These are phyloP conservation scores for Turritopsis rubra DNA, from an alignment of 30 jellyfish, hydroid and myxozoan species.

Conservation along the genomic window DNA sequence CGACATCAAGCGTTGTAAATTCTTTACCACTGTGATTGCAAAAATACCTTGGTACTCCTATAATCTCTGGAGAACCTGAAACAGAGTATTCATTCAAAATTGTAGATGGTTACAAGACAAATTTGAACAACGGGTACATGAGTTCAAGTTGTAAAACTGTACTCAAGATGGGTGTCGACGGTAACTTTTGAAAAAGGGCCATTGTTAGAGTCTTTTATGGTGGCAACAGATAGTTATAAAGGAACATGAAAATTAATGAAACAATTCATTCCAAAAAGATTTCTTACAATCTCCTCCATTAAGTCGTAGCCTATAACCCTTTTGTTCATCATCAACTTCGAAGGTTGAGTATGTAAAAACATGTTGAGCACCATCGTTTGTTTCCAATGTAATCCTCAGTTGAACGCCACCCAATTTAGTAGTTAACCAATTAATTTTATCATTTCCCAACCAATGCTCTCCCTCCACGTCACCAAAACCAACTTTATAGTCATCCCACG, in stretches of 20 bases:
- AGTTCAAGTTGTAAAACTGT: too few species aligned
- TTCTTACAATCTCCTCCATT: neutral
- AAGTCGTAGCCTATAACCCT: neutral
- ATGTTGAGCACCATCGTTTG: neutral
- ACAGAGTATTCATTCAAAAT: too few species aligned
- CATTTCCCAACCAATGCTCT: neutral
- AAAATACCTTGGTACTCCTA: neutral
- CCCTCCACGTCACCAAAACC: neutral
- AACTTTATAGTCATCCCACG: neutral
- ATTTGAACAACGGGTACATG: too few species aligned
- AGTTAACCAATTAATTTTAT: neutral
- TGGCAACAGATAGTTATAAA: neutral
- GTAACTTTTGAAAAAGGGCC: too few species aligned
- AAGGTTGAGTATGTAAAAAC: neutral
- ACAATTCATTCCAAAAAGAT: too few species aligned
- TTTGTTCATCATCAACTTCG: neutral
- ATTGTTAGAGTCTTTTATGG: neutral
- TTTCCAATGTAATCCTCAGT: neutral
- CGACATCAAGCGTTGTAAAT: neutral
- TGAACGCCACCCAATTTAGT: neutral
- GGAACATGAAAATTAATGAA: neutral
- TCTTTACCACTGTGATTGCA: neutral
- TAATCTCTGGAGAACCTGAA: too few species aligned
- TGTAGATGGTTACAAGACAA: neutral
- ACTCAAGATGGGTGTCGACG: too few species aligned